Base-by-base conservation (phyloP, 2,797 vertebrate genomes). In the Smutsia gigantea region DNA sequence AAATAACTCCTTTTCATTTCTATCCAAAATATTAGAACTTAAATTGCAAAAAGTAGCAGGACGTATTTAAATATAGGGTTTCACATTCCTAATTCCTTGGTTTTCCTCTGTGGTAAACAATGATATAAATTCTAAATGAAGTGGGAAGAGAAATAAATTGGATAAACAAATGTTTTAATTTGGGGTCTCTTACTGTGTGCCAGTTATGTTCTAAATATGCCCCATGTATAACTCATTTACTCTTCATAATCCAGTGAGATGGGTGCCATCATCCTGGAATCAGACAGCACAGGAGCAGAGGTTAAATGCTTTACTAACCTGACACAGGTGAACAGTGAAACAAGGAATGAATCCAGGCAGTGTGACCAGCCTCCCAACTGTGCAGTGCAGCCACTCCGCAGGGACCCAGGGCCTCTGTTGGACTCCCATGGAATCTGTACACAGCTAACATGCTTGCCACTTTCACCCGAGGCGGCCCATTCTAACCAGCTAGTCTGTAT, bases 71-170 rank as follows among this genome's bases (percentile, higher is more conserved):
- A 53, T 6, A 64, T 39, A 37, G 11, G 31, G 66, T 68, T 61
- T 2, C 0, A 94, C 0, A 91, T 61, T 81, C 55, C 25, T 49
- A 86, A 75, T 66, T 63, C 39, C 34, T 0, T 89, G 91, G 93
- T 94, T 86, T 96, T 96, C 93, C 90, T 55, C 64, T 39, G 59
- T 97, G 96, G 94, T 37, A 79, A 95, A 77, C 0, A 61, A 88
- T 13, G 53, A 96, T 4, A 85, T 37, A 93, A 98, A 77, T 55
- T 75, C 15, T 11, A 39, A 81, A 59, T 13, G 68, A 92, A 83
- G 68, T 49, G 37, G 57, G 53, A 71, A 37, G 59, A 53, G 29
- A 88, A 91, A 74, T 71, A 59, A 91, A n/a, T 21, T 59, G 19
- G 46, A 49, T 12, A 42, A n/a, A 34, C 2, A 42, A 46, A 64